Evolutionary conservation across 2,797 vertebrate species (phyloP).

Genomic region (Chaunax sp.): DNA sequence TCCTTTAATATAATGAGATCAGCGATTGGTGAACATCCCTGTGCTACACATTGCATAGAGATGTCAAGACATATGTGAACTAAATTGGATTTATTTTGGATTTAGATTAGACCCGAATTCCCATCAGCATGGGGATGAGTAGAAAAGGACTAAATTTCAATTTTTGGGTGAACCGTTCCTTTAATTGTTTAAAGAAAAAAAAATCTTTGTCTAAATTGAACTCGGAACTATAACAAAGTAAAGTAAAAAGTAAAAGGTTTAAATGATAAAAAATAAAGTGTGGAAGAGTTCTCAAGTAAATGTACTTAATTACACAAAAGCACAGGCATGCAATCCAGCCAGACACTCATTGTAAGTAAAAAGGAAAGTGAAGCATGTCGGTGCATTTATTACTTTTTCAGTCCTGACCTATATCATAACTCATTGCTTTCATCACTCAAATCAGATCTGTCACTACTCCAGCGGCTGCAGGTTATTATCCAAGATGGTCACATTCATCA

Average conservation of each 20-base stretch:
- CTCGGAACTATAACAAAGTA: background rate
- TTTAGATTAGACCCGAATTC: too few relatives aligned
- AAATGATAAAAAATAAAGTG: background rate
- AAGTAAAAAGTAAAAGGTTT: background rate
- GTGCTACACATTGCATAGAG: conserved; percentile 6
- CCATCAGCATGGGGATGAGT: too few relatives aligned
- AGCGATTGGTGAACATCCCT: conserved; percentile 39
- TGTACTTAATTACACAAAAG: conserved; percentile 5
- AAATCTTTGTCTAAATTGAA: too few relatives aligned
- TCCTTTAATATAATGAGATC: conserved; percentile 54
- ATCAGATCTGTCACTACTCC: conserved; percentile 54
- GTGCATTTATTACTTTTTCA: conserved; percentile 47
- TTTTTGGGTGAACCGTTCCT: too few relatives aligned
- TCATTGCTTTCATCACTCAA: conserved; percentile 31
- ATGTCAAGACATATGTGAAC: conserved; percentile 22
- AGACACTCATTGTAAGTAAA: conserved; percentile 6
- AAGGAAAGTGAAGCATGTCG: conserved; percentile 22
- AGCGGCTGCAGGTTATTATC: conserved; percentile 39
- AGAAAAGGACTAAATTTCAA: too few relatives aligned
- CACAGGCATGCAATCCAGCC: too few relatives aligned
- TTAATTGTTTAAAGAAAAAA: too few relatives aligned
- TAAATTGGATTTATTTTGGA: conserved; percentile 55
- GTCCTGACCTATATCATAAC: conserved; percentile 28
- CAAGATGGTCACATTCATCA: conserved; percentile 59
- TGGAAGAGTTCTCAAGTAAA: background rate